Base-by-base conservation (phyloP, 2,888 invertebrate species). In the Physocephala rufipes region DNA sequence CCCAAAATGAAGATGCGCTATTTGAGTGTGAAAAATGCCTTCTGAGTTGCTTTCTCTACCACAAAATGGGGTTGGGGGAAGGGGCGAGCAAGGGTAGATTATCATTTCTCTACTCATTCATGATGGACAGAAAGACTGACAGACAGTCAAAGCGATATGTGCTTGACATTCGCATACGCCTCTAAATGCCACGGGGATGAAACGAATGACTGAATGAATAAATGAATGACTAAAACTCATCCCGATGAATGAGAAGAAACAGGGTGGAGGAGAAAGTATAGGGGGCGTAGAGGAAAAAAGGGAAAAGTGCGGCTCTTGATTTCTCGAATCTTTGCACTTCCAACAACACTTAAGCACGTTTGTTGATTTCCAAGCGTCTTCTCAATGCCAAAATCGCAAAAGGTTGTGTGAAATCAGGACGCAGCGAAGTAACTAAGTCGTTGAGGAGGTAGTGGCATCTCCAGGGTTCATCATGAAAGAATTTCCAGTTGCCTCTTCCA, bases 291-390 rank as follows among this genome's bases (percentile, higher is more conserved):
- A 64, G 47, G 45, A 63, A 47, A n/a, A n/a, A n/a, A n/a, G 16
- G 15, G 24, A 7, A 43, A 16, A 65, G n/a, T 47, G 15, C 45
- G 66, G 30, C 53, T 21, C 66, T 66, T 66, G 66, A 66, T 19
- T 66, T 28, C 58, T 53, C 19, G 58, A 36, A 67, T 67, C 58
- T 45, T 21, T 43, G 67, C 67, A 64, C 53, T 68, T 70, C 63
- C 65, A 70, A 47, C 72, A 74, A 47, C 72, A 74, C 74, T 74
- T 74, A 51, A 72, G 72, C 74, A 74, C 74, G 74, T 74, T 47
- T 71, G 71, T 47, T 67, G 26, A 55, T 55, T 66, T 67, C 24
- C 69, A 67, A 61, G 71, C 67, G 28, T 51, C 21, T 43, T 45
- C 63, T 63, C 47, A 63, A 63, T 28, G 47, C 65, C 51, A 53